Conservation (phyloP, 2,113 vertebrate genomes). For the Panthera tigris region DNA sequence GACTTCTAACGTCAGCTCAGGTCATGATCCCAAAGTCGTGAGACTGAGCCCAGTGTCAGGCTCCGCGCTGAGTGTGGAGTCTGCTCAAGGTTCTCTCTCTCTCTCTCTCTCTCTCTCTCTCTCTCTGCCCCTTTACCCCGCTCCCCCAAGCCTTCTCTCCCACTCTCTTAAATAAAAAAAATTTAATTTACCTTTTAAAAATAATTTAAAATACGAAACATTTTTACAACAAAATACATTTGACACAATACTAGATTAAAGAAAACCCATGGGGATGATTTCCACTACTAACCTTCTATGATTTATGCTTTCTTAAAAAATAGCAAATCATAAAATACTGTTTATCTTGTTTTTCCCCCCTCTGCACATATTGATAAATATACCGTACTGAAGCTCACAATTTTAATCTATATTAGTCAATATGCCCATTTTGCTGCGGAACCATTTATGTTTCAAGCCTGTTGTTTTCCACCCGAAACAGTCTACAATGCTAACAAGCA, state of each 20-base stretch:
- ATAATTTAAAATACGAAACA: slow-evolving; percentile 26
- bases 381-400: neutral
- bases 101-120: neutral
- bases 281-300: neutral
- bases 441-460: neutral
- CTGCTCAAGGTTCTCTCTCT: neutral
- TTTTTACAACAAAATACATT: neutral
- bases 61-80: neutral
- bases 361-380: neutral
- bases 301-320: slow-evolving; percentile 20
- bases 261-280: neutral
- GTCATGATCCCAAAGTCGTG: neutral
- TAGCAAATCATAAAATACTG: neutral
- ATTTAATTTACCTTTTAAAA: neutral
- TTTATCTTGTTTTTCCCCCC: neutral
- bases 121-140: neutral
- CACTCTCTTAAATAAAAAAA: neutral
- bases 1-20: neutral
- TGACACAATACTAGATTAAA: neutral
- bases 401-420: neutral
- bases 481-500: slow-evolving; percentile 67
- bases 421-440: neutral
- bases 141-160: neutral
- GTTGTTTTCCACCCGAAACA: slow-evolving; percentile 63
- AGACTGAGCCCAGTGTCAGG: neutral